Evolutionary conservation across 2,797 vertebrate genomes (phyloP).

Genomic region (Hybognathus amarus): DNA sequence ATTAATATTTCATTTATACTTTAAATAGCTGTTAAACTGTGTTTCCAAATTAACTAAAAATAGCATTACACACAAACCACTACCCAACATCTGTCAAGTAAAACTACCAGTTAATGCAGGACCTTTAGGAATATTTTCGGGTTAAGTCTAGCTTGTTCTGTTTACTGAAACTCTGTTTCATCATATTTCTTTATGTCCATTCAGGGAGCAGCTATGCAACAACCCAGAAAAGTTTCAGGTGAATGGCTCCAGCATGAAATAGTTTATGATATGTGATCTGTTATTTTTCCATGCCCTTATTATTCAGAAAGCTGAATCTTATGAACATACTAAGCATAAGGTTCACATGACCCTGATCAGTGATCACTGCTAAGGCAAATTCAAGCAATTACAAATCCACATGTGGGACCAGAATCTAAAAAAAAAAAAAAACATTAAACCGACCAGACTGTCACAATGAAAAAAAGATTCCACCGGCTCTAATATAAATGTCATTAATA

Average conservation of each 20-base stretch:
- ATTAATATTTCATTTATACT: not conserved
- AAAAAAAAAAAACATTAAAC: constrained; percentile 6
- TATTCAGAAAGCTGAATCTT: constrained; percentile 36
- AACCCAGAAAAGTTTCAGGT: constrained; percentile 44
- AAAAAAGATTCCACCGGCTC: too few relatives aligned
- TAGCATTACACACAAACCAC: not conserved
- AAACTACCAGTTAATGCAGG: constrained; percentile 27
- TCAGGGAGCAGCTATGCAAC: constrained; percentile 42
- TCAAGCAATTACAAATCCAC: not conserved
- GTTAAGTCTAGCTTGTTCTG: constrained; percentile 40
- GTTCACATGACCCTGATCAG: not conserved
- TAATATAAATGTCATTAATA: too few relatives aligned
- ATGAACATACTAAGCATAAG: not conserved
- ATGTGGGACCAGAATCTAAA: not conserved
- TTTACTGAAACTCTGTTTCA: constrained; percentile 46
- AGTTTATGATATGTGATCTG: constrained; percentile 42
- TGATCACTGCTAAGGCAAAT: not conserved
- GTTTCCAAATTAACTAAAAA: not conserved
- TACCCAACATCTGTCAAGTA: constrained; percentile 41
- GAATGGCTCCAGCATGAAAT: constrained; percentile 31
- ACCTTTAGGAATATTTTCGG: constrained; percentile 39
- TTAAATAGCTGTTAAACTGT: not conserved
- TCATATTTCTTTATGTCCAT: constrained; percentile 43
- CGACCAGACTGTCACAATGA: too few relatives aligned
- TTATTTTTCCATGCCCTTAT: constrained; percentile 49